Evolutionary conservation across 2,113 vertebrate species (phyloP), one percentile per base, ranked within the genome.

Genomic region (Chlorodrepanis virens): DNA sequence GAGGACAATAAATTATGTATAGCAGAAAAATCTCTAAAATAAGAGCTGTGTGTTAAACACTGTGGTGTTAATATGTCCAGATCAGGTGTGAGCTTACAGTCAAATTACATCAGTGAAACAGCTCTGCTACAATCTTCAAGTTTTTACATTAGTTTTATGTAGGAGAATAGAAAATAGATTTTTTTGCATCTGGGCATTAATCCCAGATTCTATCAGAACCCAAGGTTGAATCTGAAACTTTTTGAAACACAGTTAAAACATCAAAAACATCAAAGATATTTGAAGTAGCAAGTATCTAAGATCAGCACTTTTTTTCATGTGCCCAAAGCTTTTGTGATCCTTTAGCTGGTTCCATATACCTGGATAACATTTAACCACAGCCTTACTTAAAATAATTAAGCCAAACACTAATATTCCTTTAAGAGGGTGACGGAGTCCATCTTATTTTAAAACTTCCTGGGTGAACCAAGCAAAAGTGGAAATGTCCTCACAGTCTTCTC

Each of bases 181-280:
- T 97, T 97, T 90, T 40, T 71, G 39, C 33, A 70, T 15, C 33
- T 37, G 74, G 37, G 27, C 44, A 64, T 60, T 91, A 93, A 82
- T 94, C 57, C 49, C 24, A 84, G 61, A 82, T 89, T 84, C 65
- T 50, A 42, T 86, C 54, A 87, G 44, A 97, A 89, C 27, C 19
- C 33, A 44, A 60, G 16, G n/a, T 60, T 94, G 70, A 60, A 14
- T 53, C 40, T 53, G 56, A 93, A 89, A 83, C 24, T 90, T 90
- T 86, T 49, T 87, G 67, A 93, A 85, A 82, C 27, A 78, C 35
- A 49, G 70, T 90, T 91, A 76, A 49, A 79, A 12, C 61, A 60
- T 49, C 56, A 39, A 68, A 94, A 91, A 50, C 29, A 91, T 87
- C 44, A 78, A 91, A 94, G 70, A 49, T 39, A 78, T 79, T 79